Evolutionary conservation across 2,888 invertebrate genomes (phyloP).

Genomic region (Notodonta dromedarius): DNA sequence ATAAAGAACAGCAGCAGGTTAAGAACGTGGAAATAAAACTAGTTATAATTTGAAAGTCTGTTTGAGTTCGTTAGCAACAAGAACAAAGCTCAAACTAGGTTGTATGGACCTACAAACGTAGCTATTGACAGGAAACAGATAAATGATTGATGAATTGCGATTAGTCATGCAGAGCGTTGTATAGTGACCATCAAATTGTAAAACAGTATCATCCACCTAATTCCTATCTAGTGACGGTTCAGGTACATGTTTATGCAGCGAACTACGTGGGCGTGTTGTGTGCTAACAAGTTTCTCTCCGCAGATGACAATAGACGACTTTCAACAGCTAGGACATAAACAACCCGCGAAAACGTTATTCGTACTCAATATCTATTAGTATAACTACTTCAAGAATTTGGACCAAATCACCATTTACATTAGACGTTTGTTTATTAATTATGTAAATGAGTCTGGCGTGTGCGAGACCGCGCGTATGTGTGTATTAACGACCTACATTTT

Average conservation of each 20-base stretch:
- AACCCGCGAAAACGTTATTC: constrained; percentile 18
- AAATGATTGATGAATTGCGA: constrained; percentile 14
- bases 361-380: constrained; percentile 15
- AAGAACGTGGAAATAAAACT: not conserved
- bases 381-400: constrained; percentile 13
- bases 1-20: not conserved
- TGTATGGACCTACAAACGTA: not conserved
- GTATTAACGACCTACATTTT: constrained; percentile 50
- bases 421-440: constrained; percentile 24
- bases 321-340: constrained; percentile 9
- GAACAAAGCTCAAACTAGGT: not conserved
- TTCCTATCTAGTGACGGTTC: not conserved
- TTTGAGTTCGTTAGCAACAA: not conserved
- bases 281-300: constrained; percentile 14
- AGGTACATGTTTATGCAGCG: constrained; percentile 17
- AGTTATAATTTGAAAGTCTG: not conserved
- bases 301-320: constrained; percentile 15
- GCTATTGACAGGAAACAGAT: constrained; percentile 17
- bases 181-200: constrained; percentile 18
- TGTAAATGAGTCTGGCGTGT: constrained; percentile 27
- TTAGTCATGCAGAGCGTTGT: constrained; percentile 18
- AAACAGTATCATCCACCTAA: constrained; percentile 13
- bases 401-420: constrained; percentile 17
- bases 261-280: constrained; percentile 3
- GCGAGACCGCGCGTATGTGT: constrained; percentile 18